Base-by-base conservation (phyloP, 2,888 invertebrate genomes). In the Hydroisotoma schaefferi region DNA sequence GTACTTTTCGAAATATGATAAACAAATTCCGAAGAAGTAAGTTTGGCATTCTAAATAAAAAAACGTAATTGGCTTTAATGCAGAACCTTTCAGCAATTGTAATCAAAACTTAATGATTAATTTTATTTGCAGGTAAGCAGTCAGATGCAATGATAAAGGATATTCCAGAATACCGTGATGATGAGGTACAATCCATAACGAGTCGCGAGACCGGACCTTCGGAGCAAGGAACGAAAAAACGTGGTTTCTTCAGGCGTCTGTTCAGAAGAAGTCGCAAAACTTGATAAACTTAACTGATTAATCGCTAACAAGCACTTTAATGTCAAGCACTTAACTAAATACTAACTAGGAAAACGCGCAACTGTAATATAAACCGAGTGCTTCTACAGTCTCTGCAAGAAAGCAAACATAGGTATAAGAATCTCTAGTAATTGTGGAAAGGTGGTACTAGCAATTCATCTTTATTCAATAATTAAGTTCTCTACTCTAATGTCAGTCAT, bases 1-100 rank as follows among this genome's bases (percentile, higher is more conserved):
- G 58, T 53, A 69, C 71, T 27, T 65, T 71, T 44, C 59, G 71
- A 48, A 71, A 71, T 49, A 71, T 71, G 67, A 67, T 71, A 59
- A 71, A 63, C 56, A 69, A 68, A 55, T 68, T 71, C 49, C 61
- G 68, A 55, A 63, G 61, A 63, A 68, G 67, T 63, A 65, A 69
- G 60, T 55, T 54, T 55, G 6, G 5, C 5, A 8, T 5, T 15
- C 6, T 18, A 22, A 40, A 40, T 46, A 23, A 46, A 18, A 10
- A 18, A 23, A 23, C 23, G 33, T 33, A 8, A 10, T 33, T 33
- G 8, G 8, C 33, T n/a, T n/a, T n/a, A n/a, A n/a, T n/a, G n/a
- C n/a, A n/a, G n/a, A n/a, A 20, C 18, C 20, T 22, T 20, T 47
- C n/a, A 20, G 8, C 6, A 43, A 20, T 43, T 43, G 44, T 43